phyloP scores from a whole-genome alignment of 2,797 vertebrate genomes.

The Cyclopterus lumpus region DNA sequence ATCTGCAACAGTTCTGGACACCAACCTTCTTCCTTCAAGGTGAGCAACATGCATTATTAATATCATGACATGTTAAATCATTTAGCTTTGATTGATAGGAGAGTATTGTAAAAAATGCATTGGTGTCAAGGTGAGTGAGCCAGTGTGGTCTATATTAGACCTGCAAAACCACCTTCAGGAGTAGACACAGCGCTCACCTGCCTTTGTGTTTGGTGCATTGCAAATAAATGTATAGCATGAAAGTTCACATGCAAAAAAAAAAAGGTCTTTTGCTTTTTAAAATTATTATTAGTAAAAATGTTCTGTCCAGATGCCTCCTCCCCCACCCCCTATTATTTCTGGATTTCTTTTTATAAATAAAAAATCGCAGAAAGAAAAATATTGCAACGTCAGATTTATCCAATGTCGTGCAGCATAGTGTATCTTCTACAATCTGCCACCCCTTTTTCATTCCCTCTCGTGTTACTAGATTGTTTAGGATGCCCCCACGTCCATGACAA shows the following conservation, averaged over 20 bases:
- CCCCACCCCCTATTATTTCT: background rate
- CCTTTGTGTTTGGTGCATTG: background rate
- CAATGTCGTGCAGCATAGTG: background rate
- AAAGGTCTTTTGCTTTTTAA: background rate
- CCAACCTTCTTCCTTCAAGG: background rate
- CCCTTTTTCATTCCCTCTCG: conserved; percentile 19
- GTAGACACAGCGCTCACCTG: background rate
- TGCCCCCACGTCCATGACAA: conserved; percentile 49
- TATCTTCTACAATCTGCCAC: background rate
- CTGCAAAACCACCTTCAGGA: background rate
- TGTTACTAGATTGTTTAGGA: conserved; percentile 39
- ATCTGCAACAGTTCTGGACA: background rate
- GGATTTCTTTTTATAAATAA: background rate
- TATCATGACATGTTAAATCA: background rate
- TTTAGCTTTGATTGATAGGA: background rate
- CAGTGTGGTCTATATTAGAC: background rate
- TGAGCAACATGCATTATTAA: background rate
- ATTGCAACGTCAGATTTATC: background rate
- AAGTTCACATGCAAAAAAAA: background rate
- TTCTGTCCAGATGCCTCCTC: background rate
- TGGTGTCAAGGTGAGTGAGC: background rate
- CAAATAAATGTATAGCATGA: background rate
- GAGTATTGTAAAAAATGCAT: background rate
- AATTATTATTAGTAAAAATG: no score
- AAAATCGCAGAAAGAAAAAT: background rate